Evolutionary conservation across 1,140 invertebrate genomes (phyloP).

Genomic region (Condylostylus longicornis): DNA sequence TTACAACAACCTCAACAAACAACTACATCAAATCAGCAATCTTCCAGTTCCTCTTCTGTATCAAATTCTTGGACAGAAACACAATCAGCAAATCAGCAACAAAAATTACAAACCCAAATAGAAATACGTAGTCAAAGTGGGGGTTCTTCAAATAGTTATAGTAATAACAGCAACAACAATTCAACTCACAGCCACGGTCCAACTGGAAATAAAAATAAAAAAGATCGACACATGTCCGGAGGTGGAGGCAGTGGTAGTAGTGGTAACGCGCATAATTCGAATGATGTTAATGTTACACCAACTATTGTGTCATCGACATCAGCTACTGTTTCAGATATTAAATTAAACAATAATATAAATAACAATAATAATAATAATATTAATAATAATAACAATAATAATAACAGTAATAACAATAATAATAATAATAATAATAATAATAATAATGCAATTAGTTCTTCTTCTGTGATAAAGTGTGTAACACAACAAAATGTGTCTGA

Average conservation of each 20-base stretch:
- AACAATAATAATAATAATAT: conserved; percentile 7
- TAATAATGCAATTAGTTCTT: conserved; percentile 24
- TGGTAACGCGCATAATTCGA: conserved; percentile 29
- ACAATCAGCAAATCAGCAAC: neutral
- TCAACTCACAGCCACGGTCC: conserved; percentile 9
- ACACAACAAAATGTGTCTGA: conserved; percentile 23
- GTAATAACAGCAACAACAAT: conserved; percentile 6
- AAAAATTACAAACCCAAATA: neutral
- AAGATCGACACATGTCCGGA: conserved; percentile 10
- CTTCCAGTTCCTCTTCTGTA: no score
- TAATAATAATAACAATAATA: conserved; percentile 11
- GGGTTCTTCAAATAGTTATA: conserved; percentile 10
- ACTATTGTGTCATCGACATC: conserved; percentile 1
- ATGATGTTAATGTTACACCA: conserved; percentile 12
- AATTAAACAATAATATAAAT: conserved; percentile 15
- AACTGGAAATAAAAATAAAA: conserved; percentile 8
- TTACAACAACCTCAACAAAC: conserved; percentile 15
- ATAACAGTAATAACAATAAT: conserved; percentile 22
- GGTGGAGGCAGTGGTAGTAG: conserved; percentile 4
- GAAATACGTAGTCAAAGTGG: neutral
- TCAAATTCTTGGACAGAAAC: neutral
- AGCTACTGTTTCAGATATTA: conserved; percentile 14
- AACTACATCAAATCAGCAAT: no score
- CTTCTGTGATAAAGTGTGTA: conserved; percentile 30
- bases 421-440: conserved; percentile 25